Evolutionary conservation across 2,113 vertebrate species (phyloP).

Genomic region (Perca schrenkii): DNA sequence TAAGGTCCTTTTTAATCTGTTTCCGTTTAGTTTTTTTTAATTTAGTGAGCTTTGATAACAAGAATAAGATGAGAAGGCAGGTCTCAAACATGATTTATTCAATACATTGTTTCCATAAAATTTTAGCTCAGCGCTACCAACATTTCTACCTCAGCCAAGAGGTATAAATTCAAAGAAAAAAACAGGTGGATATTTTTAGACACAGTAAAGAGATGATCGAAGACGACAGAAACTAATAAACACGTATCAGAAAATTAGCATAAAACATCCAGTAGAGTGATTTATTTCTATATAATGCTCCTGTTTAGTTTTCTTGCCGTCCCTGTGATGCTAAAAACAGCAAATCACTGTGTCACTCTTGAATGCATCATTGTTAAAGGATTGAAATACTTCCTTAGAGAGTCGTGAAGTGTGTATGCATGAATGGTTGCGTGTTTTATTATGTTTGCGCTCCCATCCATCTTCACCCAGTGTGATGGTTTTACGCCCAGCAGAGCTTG

Average conservation of each 20-base stretch:
- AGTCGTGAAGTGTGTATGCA: background rate
- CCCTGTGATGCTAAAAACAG: background rate
- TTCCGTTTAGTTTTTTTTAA: background rate
- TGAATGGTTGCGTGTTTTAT: background rate
- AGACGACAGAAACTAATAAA: background rate
- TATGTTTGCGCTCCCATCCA: conserved; percentile 14
- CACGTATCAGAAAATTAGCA: background rate
- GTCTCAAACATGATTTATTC: background rate
- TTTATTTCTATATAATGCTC: background rate
- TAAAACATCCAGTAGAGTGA: background rate
- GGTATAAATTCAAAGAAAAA: background rate
- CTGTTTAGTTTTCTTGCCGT: background rate
- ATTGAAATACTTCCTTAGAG: background rate
- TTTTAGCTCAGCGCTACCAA: background rate
- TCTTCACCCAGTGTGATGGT: conserved; percentile 14
- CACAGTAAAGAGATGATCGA: conserved; percentile 6
- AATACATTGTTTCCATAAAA: background rate
- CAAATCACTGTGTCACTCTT: background rate
- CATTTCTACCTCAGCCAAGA: background rate
- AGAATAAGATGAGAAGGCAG: background rate
- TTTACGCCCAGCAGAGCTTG: conserved; percentile 15
- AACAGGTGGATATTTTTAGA: background rate
- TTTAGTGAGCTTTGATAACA: background rate
- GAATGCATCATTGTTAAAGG: background rate
- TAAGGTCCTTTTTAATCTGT: background rate